A percentile compares a stretch with the other conserved stretches of the same genome.
Conservation (phyloP, 1,140 invertebrate genomes). For the Whitmania pigra region DNA sequence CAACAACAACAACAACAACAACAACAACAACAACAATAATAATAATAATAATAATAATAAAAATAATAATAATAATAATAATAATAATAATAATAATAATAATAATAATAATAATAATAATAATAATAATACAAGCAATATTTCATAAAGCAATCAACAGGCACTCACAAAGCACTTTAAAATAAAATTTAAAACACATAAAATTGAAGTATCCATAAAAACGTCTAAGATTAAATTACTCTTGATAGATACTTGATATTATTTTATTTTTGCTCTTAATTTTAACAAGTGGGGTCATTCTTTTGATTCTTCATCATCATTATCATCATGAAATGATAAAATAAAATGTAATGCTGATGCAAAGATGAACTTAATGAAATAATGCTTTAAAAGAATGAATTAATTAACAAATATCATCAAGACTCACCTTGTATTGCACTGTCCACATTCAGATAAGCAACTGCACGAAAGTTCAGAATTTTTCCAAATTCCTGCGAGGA, state of each 20-base stretch:
- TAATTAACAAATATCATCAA: too few species aligned
- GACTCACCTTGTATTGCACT: conserved; percentile 29
- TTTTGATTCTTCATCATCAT: background rate
- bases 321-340: background rate
- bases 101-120: background rate
- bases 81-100: background rate
- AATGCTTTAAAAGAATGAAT: too few species aligned
- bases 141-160: background rate
- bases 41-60: background rate
- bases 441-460: conserved; percentile 39
- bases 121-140: background rate
- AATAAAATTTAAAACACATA: background rate
- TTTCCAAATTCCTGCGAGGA: conserved; percentile 34
- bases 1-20: background rate
- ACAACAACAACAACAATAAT: background rate
- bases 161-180: background rate
- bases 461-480: conserved; percentile 32
- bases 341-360: too few species aligned
- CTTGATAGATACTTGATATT: background rate
- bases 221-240: background rate
- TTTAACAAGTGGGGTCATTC: background rate
- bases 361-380: too few species aligned
- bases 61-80: background rate
- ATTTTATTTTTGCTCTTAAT: background rate
- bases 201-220: background rate